A percentile compares a stretch with the other conserved stretches of the same genome.
Conservation (phyloP, 1,140 invertebrate genomes). For the Heterodera carotae region DNA sequence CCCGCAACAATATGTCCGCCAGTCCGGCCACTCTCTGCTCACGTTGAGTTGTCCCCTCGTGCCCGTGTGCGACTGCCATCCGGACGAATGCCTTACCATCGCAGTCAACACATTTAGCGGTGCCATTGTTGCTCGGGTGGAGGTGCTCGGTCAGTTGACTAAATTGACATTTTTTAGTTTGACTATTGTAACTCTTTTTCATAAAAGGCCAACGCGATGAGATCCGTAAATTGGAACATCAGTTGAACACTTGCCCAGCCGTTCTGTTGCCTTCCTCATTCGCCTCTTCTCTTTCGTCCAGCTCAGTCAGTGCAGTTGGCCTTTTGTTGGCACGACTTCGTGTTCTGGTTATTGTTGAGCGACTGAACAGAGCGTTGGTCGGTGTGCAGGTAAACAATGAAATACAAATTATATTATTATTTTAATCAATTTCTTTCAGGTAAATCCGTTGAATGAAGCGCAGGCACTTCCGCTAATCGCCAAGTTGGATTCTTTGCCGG, state of each 20-base stretch:
- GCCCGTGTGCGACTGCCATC: slow-evolving; percentile 9
- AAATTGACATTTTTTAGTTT: slow-evolving; percentile 13
- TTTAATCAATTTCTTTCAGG: slow-evolving; percentile 27
- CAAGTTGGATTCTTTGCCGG: slow-evolving; percentile 30
- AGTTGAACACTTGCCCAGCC: slow-evolving; percentile 9
- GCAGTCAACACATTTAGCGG: slow-evolving; percentile 47
- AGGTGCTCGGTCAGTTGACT: slow-evolving; percentile 27
- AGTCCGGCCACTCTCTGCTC: slow-evolving; percentile 40
- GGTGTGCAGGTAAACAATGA: slow-evolving; percentile 31
- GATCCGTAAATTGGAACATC: slow-evolving; percentile 22
- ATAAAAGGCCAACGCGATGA: slow-evolving; percentile 29
- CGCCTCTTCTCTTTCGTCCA: background rate
- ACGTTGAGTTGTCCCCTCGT: slow-evolving; percentile 38
- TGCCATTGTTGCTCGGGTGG: slow-evolving; percentile 41
- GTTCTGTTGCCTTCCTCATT: background rate
- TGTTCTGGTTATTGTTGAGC: slow-evolving; percentile 37
- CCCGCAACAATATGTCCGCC: slow-evolving; percentile 67
- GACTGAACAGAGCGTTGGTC: slow-evolving; percentile 36
- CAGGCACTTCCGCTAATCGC: slow-evolving; percentile 29
- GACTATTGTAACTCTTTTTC: background rate
- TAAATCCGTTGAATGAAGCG: slow-evolving; percentile 20
- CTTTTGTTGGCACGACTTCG: slow-evolving; percentile 30
- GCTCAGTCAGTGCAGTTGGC: background rate
- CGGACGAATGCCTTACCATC: slow-evolving; percentile 34
- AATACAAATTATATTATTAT: background rate